Evolutionary conservation across 2,797 vertebrate species (phyloP).

Genomic region (Bufotes viridis): DNA sequence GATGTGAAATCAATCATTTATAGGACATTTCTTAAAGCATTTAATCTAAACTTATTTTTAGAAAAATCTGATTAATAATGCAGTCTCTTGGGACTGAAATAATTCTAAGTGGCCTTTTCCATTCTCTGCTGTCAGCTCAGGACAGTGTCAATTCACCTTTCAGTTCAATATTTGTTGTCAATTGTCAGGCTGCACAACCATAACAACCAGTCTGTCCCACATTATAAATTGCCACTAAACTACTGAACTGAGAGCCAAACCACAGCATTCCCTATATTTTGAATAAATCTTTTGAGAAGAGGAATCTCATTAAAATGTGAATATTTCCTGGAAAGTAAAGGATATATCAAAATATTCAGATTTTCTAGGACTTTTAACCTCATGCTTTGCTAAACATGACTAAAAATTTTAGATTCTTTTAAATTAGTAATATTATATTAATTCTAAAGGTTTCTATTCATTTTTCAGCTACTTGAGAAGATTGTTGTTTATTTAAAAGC

Average conservation of each 20-base stretch:
- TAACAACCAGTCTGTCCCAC: not conserved
- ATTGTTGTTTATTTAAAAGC: conserved; percentile 33
- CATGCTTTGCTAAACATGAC: not conserved
- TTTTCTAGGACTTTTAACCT: not conserved
- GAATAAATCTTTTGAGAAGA: not conserved
- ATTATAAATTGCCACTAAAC: not conserved
- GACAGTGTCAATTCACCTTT: not conserved
- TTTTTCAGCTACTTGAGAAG: conserved; percentile 30
- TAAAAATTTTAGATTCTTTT: not conserved
- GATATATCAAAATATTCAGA: not conserved
- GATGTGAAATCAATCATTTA: not conserved
- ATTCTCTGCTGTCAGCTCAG: not conserved
- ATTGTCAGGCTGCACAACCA: not conserved
- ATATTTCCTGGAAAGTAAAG: not conserved
- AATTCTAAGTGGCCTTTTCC: not conserved
- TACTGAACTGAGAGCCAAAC: not conserved
- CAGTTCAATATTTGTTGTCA: not conserved
- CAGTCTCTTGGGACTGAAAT: not conserved
- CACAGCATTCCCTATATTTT: not conserved
- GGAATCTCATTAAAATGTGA: not conserved
- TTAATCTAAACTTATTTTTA: not conserved
- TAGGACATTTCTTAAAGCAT: not conserved
- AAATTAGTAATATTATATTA: not conserved
- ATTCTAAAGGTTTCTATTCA: conserved; percentile 16
- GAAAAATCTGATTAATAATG: not conserved